phyloP scores from a whole-genome alignment of 1,140 invertebrate species.

The Armadillidium nasatum region DNA sequence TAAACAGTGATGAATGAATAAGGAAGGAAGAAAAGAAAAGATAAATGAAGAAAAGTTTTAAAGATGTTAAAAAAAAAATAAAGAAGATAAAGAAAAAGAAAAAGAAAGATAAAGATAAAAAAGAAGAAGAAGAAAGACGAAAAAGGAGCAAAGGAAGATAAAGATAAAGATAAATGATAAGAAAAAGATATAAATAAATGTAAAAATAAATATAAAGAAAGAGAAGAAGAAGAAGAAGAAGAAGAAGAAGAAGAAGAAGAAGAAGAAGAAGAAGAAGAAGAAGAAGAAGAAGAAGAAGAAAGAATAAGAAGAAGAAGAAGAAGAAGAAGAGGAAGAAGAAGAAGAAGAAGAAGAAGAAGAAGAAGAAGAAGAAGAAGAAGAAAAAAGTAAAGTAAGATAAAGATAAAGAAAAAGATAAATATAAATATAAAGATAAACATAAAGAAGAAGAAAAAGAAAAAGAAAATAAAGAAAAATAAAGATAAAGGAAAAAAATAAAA shows the following conservation, averaged over 20 bases:
- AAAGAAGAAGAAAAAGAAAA: neutral
- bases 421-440: no score
- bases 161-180: no score
- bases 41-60: no score
- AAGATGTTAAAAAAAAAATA: no score
- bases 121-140: constrained; percentile 8
- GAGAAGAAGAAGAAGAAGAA: neutral
- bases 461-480: neutral
- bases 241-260: constrained; percentile 14
- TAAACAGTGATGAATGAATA: no score
- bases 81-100: no score
- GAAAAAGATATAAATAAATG: no score
- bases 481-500: neutral
- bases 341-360: constrained; percentile 5
- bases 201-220: no score
- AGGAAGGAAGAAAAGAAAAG: no score
- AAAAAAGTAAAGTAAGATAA: neutral
- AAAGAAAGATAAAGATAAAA: neutral
- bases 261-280: neutral
- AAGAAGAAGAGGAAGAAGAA: neutral
- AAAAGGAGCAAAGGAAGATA: neutral
- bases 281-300: no score
- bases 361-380: neutral
- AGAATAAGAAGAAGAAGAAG: neutral
- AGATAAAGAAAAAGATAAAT: no score